Conservation (phyloP, 2,113 vertebrate genomes). For the Trinectes maculatus region DNA sequence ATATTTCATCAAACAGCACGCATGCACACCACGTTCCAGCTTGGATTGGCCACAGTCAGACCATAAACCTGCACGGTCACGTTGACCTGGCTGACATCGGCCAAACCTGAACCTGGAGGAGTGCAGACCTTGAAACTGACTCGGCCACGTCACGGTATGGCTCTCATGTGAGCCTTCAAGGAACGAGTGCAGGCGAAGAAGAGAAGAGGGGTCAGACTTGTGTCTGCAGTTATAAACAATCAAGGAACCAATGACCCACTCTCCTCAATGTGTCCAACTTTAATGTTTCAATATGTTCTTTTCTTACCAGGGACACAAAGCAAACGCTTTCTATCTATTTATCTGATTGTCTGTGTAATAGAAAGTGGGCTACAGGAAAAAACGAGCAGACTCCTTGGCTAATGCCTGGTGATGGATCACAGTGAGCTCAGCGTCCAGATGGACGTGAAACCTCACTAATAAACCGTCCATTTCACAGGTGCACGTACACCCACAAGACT, state of each 20-base stretch:
- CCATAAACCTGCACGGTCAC: slow-evolving; percentile 10
- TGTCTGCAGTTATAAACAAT: slow-evolving; percentile 39
- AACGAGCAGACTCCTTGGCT: slow-evolving; percentile 34
- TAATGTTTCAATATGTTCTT: too few relatives aligned
- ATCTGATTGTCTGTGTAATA: slow-evolving; percentile 6
- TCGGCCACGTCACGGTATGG: slow-evolving; percentile 33
- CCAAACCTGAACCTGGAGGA: not conserved
- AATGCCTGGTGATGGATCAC: slow-evolving; percentile 63
- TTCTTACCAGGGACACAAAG: too few relatives aligned
- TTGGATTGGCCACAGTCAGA: not conserved
- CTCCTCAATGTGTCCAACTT: too few relatives aligned
- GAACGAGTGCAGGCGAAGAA: slow-evolving; percentile 26
- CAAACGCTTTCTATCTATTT: not conserved
- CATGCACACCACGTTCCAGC: not conserved
- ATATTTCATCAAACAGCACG: slow-evolving; percentile 5
- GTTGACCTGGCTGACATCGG: slow-evolving; percentile 21
- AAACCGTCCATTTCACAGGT: slow-evolving; percentile 30
- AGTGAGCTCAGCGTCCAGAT: slow-evolving; percentile 42
- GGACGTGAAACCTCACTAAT: slow-evolving; percentile 40
- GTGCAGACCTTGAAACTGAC: slow-evolving; percentile 8
- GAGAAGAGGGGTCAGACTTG: too few relatives aligned
- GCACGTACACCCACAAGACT: not conserved
- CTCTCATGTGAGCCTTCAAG: slow-evolving; percentile 30
- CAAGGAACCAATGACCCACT: too few relatives aligned
- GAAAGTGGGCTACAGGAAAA: slow-evolving; percentile 62